Evolutionary conservation across 2,888 invertebrate species (phyloP).

Genomic region (Osedax frankpressi): DNA sequence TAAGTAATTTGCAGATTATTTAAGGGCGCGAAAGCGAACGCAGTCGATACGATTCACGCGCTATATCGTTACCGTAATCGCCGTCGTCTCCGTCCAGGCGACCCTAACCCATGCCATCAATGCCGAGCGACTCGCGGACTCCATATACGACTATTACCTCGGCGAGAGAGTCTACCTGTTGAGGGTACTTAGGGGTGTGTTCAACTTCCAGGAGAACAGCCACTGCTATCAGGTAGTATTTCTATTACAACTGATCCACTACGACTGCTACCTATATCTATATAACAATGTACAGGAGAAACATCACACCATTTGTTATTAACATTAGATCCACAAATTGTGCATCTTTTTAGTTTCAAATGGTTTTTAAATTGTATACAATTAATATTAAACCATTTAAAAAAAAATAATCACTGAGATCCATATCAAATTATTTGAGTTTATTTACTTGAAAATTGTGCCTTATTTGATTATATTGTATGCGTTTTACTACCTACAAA

Average conservation of each 20-base stretch:
- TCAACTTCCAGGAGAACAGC: neutral
- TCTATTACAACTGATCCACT: neutral
- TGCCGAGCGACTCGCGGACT: neutral
- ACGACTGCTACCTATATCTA: no score
- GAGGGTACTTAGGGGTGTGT: neutral
- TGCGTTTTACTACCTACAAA: no score
- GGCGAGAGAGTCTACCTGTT: neutral
- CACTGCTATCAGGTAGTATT: neutral
- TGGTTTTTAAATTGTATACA: no score
- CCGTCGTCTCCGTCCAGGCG: neutral
- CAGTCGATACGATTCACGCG: neutral
- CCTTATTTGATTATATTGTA: no score
- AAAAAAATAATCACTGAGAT: no score
- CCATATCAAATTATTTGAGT: no score
- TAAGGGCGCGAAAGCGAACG: neutral
- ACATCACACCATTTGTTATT: no score
- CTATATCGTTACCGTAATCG: neutral
- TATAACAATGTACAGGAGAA: no score
- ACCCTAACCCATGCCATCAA: neutral
- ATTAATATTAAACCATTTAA: no score
- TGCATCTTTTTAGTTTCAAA: no score
- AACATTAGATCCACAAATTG: no score
- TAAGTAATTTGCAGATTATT: neutral
- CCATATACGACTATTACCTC: neutral
- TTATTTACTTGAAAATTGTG: no score